Percentiles rank a stretch among this genome's conserved stretches.
These are phyloP conservation scores for Heteractis magnifica DNA, from an alignment of 92 coral and sea anemone genomes.

Conservation along the genomic window DNA sequence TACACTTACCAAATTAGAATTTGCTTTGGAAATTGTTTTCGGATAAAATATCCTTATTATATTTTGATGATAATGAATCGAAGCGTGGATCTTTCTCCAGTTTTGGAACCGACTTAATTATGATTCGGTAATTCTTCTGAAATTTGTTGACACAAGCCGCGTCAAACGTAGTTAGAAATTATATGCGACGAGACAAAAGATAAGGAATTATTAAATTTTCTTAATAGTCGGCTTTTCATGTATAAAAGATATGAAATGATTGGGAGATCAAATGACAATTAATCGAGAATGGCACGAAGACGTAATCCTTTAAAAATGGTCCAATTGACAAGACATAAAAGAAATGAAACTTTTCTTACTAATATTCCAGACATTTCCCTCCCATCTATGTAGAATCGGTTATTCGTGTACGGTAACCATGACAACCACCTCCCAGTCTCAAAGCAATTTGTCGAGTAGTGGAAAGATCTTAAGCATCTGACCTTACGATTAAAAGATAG, in stretches of 20 bases:
- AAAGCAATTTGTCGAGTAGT: neutral
- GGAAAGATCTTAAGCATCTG: neutral
- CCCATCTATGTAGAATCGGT: neutral
- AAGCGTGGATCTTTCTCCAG: neutral
- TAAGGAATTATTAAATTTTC: neutral
- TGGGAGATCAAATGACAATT: neutral
- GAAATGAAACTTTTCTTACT: neutral
- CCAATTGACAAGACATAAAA: neutral
- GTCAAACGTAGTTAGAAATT: neutral
- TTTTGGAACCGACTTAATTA: neutral
- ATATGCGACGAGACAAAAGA: neutral
- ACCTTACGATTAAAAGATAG: neutral
- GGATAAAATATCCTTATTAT: neutral
- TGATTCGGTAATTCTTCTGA: neutral
- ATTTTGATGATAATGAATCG: neutral
- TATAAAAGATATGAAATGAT: neutral
- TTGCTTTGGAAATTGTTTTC: neutral
- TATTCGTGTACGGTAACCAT: neutral
- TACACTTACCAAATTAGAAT: neutral
- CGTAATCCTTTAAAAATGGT: neutral
- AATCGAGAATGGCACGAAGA: neutral
- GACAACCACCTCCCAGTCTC: neutral
- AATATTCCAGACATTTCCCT: neutral
- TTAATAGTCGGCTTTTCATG: neutral
- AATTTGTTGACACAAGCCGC: neutral